Conservation (phyloP, 2,797 vertebrate species). For the Vireo griseus region DNA sequence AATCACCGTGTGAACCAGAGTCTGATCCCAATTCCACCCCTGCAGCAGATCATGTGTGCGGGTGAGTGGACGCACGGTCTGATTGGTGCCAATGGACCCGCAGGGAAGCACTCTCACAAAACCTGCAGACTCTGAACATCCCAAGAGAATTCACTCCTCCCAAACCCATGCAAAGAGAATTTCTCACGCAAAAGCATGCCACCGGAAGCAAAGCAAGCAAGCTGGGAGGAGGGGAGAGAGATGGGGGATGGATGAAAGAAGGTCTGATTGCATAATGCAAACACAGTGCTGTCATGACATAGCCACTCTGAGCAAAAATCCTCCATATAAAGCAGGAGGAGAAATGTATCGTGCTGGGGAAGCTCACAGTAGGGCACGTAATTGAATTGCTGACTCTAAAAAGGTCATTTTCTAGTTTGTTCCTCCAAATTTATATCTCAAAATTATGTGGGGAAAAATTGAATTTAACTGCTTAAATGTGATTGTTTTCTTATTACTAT, state of each 20-base stretch:
- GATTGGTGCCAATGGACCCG: conserved; percentile 22
- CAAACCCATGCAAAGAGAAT: conserved; percentile 60
- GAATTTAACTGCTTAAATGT: conserved; percentile 58
- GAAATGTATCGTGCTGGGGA: not conserved
- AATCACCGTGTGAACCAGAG: conserved; percentile 65
- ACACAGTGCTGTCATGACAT: conserved; percentile 67
- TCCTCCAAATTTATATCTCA: conserved; percentile 58
- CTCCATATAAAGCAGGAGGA: not conserved
- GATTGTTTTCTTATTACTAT: conserved; percentile 69
- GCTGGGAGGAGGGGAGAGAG: not conserved
- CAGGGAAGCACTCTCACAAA: conserved; percentile 53
- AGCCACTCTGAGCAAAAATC: conserved; percentile 48
- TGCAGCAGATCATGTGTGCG: conserved; percentile 45
- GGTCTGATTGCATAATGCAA: conserved; percentile 58
- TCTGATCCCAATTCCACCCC: conserved; percentile 37
- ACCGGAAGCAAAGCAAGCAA: conserved; percentile 29
- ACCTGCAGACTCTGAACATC: conserved; percentile 50
- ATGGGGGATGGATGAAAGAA: conserved; percentile 40
- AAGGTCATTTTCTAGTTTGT: conserved; percentile 61
- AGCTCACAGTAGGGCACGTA: conserved; percentile 34
- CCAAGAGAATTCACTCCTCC: conserved; percentile 48
- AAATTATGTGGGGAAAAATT: conserved; percentile 53
- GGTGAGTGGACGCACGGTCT: conserved; percentile 21
- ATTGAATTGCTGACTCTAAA: conserved; percentile 50
- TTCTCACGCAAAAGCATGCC: conserved; percentile 64